phyloP scores from a whole-genome alignment of 2,888 invertebrate species.

The Ischnus inquisitorius region DNA sequence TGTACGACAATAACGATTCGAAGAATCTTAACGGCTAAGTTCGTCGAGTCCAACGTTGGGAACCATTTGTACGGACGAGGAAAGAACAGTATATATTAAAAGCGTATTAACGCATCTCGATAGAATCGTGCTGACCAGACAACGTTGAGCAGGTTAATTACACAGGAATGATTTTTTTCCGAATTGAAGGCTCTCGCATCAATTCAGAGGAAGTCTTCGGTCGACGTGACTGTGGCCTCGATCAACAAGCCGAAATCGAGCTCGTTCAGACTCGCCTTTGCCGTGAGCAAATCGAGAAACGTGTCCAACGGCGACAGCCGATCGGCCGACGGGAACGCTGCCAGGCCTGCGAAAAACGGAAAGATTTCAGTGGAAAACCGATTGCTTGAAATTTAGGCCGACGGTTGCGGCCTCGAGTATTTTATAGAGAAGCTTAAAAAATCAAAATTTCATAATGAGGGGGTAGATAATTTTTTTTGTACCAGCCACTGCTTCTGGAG shows the following conservation, averaged over 20 bases:
- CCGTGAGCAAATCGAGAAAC: constrained; percentile 93
- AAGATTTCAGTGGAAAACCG: constrained; percentile 35
- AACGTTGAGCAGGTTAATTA: constrained; percentile 61
- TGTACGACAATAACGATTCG: constrained; percentile 28
- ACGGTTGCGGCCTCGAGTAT: too few species aligned
- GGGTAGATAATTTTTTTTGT: too few species aligned
- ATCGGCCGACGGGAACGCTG: constrained; percentile 91
- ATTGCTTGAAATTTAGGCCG: too few species aligned
- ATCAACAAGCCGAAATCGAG: constrained; percentile 94
- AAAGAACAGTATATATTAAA: neutral
- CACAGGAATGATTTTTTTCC: neutral
- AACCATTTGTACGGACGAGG: constrained; percentile 43
- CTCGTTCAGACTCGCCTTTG: constrained; percentile 94
- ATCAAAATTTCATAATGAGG: too few species aligned
- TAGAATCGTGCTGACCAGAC: constrained; percentile 48
- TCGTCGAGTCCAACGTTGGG: constrained; percentile 24
- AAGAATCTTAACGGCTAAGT: constrained; percentile 18
- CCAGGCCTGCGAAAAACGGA: constrained; percentile 87
- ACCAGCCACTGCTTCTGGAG: too few species aligned
- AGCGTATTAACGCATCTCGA: constrained; percentile 11
- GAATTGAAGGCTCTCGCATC: neutral
- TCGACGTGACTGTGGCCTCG: constrained; percentile 92
- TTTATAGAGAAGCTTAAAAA: too few species aligned
- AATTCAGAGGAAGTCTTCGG: constrained; percentile 86
- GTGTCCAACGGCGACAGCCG: constrained; percentile 93